Conservation (phyloP, 1,140 invertebrate species). For the Armadillidium nasatum region DNA sequence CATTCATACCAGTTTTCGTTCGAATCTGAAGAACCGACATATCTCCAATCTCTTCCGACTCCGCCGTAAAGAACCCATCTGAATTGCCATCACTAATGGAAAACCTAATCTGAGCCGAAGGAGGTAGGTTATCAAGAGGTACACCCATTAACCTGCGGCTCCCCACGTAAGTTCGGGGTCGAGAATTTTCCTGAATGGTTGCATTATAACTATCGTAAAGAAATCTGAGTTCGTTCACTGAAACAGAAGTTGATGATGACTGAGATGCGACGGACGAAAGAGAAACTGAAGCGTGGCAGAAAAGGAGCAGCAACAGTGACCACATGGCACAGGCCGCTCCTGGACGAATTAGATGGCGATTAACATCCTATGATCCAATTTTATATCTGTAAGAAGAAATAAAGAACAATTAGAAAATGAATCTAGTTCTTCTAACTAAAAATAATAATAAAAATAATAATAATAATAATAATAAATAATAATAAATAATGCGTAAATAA, state of each 20-base stretch:
- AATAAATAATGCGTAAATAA: too few species aligned
- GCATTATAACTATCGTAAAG: slow-evolving; percentile 38
- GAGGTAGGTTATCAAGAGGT: slow-evolving; percentile 56
- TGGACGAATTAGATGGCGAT: neutral
- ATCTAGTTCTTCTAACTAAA: neutral
- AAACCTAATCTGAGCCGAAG: slow-evolving; percentile 60
- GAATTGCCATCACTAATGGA: slow-evolving; percentile 77
- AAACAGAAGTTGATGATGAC: neutral
- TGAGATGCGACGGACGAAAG: neutral
- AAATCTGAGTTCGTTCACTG: slow-evolving; percentile 21
- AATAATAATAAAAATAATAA: too few species aligned
- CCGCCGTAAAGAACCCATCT: slow-evolving; percentile 87
- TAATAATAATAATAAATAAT: too few species aligned
- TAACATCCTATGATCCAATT: neutral
- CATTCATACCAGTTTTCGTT: slow-evolving; percentile 75
- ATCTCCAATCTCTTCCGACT: slow-evolving; percentile 78
- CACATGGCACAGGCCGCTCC: neutral
- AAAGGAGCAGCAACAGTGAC: slow-evolving; percentile 11
- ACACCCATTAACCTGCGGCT: slow-evolving; percentile 66
- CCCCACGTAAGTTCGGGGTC: slow-evolving; percentile 64
- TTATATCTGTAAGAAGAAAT: neutral
- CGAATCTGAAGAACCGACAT: slow-evolving; percentile 86
- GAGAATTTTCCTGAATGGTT: slow-evolving; percentile 38
- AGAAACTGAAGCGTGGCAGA: neutral
- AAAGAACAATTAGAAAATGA: neutral